Evolutionary conservation across 2,113 vertebrate genomes (phyloP).

Genomic region (Phycodurus eques): DNA sequence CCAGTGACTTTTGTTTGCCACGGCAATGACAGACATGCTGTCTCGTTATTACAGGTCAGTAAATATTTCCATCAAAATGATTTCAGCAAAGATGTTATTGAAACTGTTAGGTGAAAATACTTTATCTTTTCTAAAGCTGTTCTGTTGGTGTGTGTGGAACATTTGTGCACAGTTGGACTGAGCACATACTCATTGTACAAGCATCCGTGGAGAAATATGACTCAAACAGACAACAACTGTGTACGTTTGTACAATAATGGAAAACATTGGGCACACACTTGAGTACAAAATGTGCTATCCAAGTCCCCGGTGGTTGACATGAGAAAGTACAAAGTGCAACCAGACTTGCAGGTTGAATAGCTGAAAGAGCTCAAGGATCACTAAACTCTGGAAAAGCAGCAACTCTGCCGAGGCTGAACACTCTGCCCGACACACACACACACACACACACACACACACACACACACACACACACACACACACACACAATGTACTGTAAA

Average conservation of each 20-base stretch:
- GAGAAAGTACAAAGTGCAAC: constrained; percentile 28
- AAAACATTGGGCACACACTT: constrained; percentile 22
- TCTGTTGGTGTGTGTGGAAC: neutral
- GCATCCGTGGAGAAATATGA: neutral
- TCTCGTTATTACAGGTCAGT: neutral
- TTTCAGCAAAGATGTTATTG: neutral
- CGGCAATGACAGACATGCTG: neutral
- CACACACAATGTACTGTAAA: constrained; percentile 9
- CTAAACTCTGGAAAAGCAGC: constrained; percentile 51
- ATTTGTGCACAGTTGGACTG: neutral
- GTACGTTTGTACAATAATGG: neutral
- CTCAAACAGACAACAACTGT: neutral
- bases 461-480: constrained; percentile 12
- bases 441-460: neutral
- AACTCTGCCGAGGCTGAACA: constrained; percentile 33
- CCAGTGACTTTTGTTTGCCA: neutral
- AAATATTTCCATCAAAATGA: neutral
- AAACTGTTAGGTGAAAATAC: neutral
- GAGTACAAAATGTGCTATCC: constrained; percentile 6
- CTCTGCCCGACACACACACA: neutral
- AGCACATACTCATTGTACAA: neutral
- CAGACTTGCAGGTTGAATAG: constrained; percentile 39
- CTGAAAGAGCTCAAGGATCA: constrained; percentile 47
- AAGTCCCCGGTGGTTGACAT: constrained; percentile 19
- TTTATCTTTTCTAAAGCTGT: neutral